phyloP scores from a whole-genome alignment of 2,797 vertebrate genomes.

The Pagetopsis macropterus region DNA sequence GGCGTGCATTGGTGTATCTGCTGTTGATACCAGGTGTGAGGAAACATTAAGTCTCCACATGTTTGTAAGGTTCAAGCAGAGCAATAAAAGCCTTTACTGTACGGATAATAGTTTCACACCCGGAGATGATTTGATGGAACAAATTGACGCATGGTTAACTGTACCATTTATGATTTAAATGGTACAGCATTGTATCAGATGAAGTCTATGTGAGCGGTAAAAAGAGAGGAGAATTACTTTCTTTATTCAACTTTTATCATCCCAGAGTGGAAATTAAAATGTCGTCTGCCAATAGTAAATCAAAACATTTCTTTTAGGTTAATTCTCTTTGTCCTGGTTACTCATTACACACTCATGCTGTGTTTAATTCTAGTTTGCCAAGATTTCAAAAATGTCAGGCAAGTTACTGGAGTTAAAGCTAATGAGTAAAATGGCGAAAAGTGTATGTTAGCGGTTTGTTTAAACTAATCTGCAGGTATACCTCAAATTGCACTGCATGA shows the following conservation, averaged over 20 bases:
- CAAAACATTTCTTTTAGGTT: background rate
- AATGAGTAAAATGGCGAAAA: no score
- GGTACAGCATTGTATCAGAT: slow-evolving; percentile 3
- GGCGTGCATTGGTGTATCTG: background rate
- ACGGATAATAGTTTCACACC: slow-evolving; percentile 16
- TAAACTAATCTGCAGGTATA: no score
- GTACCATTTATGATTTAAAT: background rate
- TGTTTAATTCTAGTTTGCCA: no score
- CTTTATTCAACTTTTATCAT: no score
- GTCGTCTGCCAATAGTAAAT: background rate
- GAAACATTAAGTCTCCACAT: background rate
- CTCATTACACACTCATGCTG: no score
- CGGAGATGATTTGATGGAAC: slow-evolving; percentile 8
- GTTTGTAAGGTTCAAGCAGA: background rate
- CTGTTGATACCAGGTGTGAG: slow-evolving; percentile 8
- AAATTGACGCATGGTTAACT: background rate
- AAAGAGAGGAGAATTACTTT: no score
- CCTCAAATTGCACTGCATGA: no score
- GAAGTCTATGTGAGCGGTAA: no score
- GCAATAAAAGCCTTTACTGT: background rate
- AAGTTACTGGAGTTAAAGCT: no score
- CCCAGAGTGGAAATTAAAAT: no score
- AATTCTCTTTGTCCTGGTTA: background rate
- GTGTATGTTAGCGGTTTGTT: no score
- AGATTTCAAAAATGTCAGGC: no score